A percentile compares a stretch with the other conserved stretches of the same genome.
phyloP scores from a whole-genome alignment of 2,113 vertebrate genomes.

The Nannobrachium achirus region DNA sequence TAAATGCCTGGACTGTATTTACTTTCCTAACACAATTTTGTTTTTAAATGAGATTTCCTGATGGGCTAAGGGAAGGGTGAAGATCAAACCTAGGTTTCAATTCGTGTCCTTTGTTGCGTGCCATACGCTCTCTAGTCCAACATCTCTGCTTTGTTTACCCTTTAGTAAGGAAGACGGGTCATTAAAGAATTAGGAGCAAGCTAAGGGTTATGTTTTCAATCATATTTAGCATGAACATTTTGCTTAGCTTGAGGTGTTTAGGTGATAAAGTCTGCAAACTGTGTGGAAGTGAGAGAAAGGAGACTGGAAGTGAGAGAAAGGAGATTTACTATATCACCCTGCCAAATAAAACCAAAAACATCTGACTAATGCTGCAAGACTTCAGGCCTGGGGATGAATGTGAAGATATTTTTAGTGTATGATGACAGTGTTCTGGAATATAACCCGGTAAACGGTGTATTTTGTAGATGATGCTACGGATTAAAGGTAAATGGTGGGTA shows the following conservation, averaged over 20 bases:
- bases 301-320: not conserved
- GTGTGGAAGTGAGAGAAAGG: not conserved
- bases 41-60: too few relatives aligned
- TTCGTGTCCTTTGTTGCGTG: not conserved
- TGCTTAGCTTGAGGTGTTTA: not conserved
- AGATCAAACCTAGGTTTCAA: not conserved
- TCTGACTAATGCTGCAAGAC: not conserved
- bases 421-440: too few relatives aligned
- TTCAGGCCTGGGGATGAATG: too few relatives aligned
- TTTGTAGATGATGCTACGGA: not conserved
- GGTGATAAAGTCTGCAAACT: constrained; percentile 15
- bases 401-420: too few relatives aligned
- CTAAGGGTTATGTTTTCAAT: not conserved
- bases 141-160: not conserved
- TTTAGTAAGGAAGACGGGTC: not conserved
- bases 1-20: too few relatives aligned
- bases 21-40: too few relatives aligned
- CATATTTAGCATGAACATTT: not conserved
- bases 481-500: not conserved
- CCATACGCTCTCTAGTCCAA: not conserved
- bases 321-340: not conserved
- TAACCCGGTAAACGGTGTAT: too few relatives aligned
- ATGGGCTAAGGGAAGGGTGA: not conserved
- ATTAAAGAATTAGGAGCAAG: not conserved
- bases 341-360: not conserved